Evolutionary conservation across 2,113 vertebrate genomes (phyloP).

Genomic region (Rousettus leschenaultii): DNA sequence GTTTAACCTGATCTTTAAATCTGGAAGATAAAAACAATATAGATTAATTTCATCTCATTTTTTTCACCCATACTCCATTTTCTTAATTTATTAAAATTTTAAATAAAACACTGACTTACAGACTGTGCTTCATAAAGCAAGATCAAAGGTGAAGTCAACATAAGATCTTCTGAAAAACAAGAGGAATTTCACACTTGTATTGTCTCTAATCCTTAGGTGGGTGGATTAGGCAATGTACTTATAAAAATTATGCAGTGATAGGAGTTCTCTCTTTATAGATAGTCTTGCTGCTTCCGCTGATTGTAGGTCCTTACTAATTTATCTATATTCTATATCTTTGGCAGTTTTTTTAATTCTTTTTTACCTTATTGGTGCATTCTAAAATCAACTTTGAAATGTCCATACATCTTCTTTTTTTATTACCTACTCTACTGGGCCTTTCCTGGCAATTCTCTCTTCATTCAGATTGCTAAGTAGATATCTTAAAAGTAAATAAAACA

Average conservation of each 20-base stretch:
- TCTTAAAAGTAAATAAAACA: neutral
- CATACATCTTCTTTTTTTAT: neutral
- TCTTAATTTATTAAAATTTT: neutral
- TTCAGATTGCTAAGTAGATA: neutral
- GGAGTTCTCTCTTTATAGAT: neutral
- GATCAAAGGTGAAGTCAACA: neutral
- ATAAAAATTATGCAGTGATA: neutral
- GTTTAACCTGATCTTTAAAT: neutral
- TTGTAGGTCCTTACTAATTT: neutral
- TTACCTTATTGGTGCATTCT: neutral
- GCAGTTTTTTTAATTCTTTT: neutral
- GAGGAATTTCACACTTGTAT: neutral
- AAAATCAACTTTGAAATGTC: neutral
- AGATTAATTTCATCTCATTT: neutral
- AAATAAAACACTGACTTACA: neutral
- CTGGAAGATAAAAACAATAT: neutral
- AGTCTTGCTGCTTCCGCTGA: neutral
- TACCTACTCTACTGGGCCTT: neutral
- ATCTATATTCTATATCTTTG: neutral
- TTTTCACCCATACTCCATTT: neutral
- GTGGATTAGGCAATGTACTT: neutral
- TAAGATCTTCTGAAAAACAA: neutral
- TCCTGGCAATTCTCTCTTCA: neutral
- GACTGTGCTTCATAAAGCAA: neutral
- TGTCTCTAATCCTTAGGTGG: neutral